Evolutionary conservation across 2,797 vertebrate genomes (phyloP), one percentile per base, ranked within the genome.

Genomic region (Ctenopoma kingsleyae): DNA sequence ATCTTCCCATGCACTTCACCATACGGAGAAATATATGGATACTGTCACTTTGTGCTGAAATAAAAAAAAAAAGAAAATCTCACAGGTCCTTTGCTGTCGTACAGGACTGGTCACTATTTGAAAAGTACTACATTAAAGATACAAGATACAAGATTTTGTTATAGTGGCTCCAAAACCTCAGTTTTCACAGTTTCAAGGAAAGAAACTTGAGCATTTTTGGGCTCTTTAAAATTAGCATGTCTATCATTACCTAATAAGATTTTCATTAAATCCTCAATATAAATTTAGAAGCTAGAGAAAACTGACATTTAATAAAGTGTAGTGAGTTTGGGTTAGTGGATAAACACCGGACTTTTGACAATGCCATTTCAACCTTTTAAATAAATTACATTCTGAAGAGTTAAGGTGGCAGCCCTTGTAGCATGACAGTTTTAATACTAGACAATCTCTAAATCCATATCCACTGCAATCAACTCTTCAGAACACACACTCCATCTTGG

Each of bases 371-470:
- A 38, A 46, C 63, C 46, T 66, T 65, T 53, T 81, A 68, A 86
- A 89, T 86, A 89, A 89, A 76, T 89, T 84, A 89, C 71, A 86
- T 83, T 64, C 75, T 59, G 50, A 36, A 53, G 48, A 58, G 64
- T 61, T 75, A 78, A 78, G 16, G 70, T 12, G 51, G 19, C 43
- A 17, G 40, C 40, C 40, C 54, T 47, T 30, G 49, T 44, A 43
- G 32, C 47, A 54, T 5, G 5, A 57, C 4, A 4, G 44, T 46
- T 53, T 53, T 59, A 71, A 40, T 48, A 71, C 64, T 12, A 12
- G 20, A 56, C 0, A 46, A 38, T 1, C 1, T 60, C 43, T 40
- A 65, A 60, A 66, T 67, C 61, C 55, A 15, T 48, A 44, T 67
- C 71, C 69, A 71, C 69, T 79, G 65, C 72, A 75, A 70, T 55